Conservation (phyloP, 2,797 vertebrate species). For the Petrocephalus schoutedeni region DNA sequence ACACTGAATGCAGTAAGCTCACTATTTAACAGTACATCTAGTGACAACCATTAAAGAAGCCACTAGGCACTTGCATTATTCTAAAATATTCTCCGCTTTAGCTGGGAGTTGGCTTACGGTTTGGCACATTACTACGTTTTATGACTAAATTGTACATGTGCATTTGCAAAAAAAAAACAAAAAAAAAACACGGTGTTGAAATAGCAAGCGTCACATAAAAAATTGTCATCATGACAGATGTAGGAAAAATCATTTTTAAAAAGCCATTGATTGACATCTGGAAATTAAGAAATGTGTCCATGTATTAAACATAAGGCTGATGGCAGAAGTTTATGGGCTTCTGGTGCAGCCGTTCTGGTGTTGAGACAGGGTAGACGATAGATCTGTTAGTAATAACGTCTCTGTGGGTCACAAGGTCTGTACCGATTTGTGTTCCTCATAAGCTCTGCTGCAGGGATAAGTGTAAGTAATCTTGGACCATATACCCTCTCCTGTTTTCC, state of each 20-base stretch:
- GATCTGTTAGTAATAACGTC: neutral
- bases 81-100: conserved; percentile 21
- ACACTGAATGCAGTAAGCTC: neutral
- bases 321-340: neutral
- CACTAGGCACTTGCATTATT: neutral
- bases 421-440: neutral
- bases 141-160: conserved; percentile 28
- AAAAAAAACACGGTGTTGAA: conserved; percentile 27
- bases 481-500: neutral
- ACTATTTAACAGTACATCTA: neutral
- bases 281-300: neutral
- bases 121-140: conserved; percentile 21
- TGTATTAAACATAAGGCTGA: neutral
- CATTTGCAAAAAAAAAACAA: neutral
- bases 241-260: neutral
- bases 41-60: neutral
- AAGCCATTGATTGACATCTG: neutral
- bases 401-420: neutral
- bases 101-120: conserved; percentile 45
- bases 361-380: neutral
- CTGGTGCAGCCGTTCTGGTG: neutral
- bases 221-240: neutral
- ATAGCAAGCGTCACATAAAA: conserved; percentile 38
- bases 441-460: neutral
- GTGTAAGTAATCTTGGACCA: neutral